Conservation (phyloP, 92 coral and sea anemone genomes). For the Siderastrea radians region DNA sequence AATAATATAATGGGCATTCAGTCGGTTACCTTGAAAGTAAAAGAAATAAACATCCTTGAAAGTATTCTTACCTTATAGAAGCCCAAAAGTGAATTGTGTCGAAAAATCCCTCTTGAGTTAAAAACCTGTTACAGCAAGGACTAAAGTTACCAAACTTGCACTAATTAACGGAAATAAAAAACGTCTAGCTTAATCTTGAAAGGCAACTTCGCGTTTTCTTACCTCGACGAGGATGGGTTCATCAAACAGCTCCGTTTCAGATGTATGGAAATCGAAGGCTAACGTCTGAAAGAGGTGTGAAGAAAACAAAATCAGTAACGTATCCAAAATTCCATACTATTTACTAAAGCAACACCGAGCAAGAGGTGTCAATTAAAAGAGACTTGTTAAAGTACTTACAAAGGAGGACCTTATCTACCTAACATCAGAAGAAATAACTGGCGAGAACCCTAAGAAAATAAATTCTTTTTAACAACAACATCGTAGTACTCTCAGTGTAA, state of each 20-base stretch:
- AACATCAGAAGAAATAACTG: no score
- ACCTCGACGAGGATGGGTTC: conserved; percentile 86
- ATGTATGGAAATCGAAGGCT: conserved; percentile 81
- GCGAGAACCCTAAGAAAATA: no score
- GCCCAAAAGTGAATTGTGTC: conserved; percentile 7
- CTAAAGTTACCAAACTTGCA: neutral
- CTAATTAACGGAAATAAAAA: neutral
- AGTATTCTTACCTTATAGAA: conserved; percentile 12
- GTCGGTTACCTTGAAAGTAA: no score
- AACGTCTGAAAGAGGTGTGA: conserved; percentile 67
- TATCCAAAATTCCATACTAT: no score
- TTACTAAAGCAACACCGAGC: no score
- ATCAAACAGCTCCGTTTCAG: conserved; percentile 94
- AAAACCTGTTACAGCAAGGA: conserved; percentile 11
- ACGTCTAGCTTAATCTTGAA: neutral
- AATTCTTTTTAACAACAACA: no score
- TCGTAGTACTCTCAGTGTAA: no score
- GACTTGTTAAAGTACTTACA: no score
- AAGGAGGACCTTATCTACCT: no score
- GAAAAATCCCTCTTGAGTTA: conserved; percentile 11
- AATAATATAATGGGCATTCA: no score
- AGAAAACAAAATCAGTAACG: neutral
- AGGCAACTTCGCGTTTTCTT: neutral
- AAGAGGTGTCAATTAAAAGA: no score
- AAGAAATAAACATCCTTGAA: no score